A percentile compares a stretch with the other conserved stretches of the same genome.
phyloP scores from a whole-genome alignment of 2,113 vertebrate genomes.

The Ictalurus furcatus region DNA sequence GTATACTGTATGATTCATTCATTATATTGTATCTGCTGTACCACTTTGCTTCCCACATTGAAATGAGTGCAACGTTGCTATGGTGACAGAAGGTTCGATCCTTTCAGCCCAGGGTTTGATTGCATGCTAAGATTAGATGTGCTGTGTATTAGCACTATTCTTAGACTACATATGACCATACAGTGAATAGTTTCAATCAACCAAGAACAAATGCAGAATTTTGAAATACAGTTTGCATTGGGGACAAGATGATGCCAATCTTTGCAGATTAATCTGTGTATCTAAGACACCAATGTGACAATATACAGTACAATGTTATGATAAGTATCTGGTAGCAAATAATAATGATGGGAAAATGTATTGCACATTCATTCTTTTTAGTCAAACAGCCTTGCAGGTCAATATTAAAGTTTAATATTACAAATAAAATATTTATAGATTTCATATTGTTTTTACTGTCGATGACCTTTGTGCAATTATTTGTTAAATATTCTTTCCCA shows the following conservation, averaged over 20 bases:
- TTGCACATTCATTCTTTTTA: not conserved
- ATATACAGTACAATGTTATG: not conserved
- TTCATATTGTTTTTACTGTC: not conserved
- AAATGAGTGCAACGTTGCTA: conserved; percentile 48
- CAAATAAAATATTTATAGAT: not conserved
- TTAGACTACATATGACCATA: not conserved
- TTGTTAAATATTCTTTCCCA: not conserved
- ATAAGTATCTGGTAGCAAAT: not conserved
- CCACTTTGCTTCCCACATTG: conserved; percentile 38
- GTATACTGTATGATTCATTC: conserved; percentile 26
- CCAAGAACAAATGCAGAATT: not conserved
- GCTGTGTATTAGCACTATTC: conserved; percentile 23
- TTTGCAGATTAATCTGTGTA: not conserved
- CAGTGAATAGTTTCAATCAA: not conserved
- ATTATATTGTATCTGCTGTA: conserved; percentile 35
- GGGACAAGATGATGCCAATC: not conserved
- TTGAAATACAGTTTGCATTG: not conserved
- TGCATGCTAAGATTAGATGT: conserved; percentile 33
- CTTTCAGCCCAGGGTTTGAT: conserved; percentile 25
- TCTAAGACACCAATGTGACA: not conserved
- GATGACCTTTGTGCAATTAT: not conserved
- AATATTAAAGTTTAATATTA: not conserved
- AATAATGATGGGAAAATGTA: not conserved
- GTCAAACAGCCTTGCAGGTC: not conserved
- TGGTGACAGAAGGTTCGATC: conserved; percentile 46